These are phyloP conservation scores for Epinephelus awoara DNA, from an alignment of 2,797 vertebrate genomes.

Conservation along the genomic window DNA sequence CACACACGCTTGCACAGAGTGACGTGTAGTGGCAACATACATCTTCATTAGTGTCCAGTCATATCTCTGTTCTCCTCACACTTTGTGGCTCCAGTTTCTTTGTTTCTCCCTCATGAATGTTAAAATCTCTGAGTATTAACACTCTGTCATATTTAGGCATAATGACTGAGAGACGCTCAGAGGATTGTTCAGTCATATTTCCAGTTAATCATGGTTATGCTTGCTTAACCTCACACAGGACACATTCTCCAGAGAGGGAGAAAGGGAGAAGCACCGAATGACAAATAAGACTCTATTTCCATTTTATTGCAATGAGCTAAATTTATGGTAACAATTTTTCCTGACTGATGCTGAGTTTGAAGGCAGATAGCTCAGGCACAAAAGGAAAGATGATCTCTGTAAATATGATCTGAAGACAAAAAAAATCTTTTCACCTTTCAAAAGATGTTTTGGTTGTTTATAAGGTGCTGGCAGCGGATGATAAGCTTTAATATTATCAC, in stretches of 20 bases:
- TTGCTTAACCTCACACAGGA: slow-evolving; percentile 59
- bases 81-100: slow-evolving; percentile 53
- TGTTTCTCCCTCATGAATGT: slow-evolving; percentile 70
- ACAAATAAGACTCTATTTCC: slow-evolving; percentile 60
- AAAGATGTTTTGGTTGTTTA: background rate
- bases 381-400: slow-evolving; percentile 25
- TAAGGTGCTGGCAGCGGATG: background rate
- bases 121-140: slow-evolving; percentile 63
- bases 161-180: slow-evolving; percentile 64
- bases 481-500: background rate
- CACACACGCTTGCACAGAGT: slow-evolving; percentile 26
- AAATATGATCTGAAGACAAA: slow-evolving; percentile 26
- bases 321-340: slow-evolving; percentile 58
- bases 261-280: background rate
- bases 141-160: slow-evolving; percentile 70
- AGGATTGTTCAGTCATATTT: slow-evolving; percentile 66
- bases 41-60: slow-evolving; percentile 80
- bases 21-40: slow-evolving; percentile 71
- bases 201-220: slow-evolving; percentile 61
- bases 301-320: slow-evolving; percentile 61
- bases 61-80: slow-evolving; percentile 65
- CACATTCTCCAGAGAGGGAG: slow-evolving; percentile 22
- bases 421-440: background rate
- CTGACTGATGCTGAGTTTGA: slow-evolving; percentile 53
- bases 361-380: slow-evolving; percentile 23